Evolutionary conservation across 2,113 vertebrate genomes (phyloP).

Genomic region (Microtus richardsoni): DNA sequence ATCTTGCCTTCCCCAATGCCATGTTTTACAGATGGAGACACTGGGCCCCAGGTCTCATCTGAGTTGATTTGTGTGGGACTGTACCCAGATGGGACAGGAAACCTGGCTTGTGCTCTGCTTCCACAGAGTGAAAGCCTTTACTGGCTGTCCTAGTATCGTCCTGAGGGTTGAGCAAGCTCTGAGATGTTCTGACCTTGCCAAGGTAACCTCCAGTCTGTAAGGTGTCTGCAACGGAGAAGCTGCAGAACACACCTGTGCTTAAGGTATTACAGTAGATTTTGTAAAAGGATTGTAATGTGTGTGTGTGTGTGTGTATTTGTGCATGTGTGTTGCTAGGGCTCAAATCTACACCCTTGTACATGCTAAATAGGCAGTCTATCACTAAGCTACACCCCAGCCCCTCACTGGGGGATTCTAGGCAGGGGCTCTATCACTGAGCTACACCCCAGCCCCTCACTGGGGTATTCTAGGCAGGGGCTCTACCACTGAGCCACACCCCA

Average conservation of each 20-base stretch:
- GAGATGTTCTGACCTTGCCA: not conserved
- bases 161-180: not conserved
- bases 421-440: not conserved
- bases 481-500: not conserved
- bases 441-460: not conserved
- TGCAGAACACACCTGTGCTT: not conserved
- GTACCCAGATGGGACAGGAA: not conserved
- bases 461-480: not conserved
- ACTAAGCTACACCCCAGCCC: not conserved
- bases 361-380: not conserved
- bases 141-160: not conserved
- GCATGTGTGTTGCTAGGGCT: not conserved
- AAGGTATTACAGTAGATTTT: not conserved
- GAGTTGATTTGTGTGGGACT: not conserved
- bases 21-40: not conserved
- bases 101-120: not conserved
- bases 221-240: not conserved
- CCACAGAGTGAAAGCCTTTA: not conserved
- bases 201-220: not conserved
- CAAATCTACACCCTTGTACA: not conserved
- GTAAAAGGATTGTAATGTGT: not conserved
- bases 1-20: not conserved
- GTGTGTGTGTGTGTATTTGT: not conserved
- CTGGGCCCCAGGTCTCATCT: not conserved
- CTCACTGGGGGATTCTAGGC: not conserved